Percentiles rank a stretch among this genome's conserved stretches.
Evolutionary conservation across 2,888 invertebrate species (phyloP).

Genomic region (Yponomeuta plumbellus): DNA sequence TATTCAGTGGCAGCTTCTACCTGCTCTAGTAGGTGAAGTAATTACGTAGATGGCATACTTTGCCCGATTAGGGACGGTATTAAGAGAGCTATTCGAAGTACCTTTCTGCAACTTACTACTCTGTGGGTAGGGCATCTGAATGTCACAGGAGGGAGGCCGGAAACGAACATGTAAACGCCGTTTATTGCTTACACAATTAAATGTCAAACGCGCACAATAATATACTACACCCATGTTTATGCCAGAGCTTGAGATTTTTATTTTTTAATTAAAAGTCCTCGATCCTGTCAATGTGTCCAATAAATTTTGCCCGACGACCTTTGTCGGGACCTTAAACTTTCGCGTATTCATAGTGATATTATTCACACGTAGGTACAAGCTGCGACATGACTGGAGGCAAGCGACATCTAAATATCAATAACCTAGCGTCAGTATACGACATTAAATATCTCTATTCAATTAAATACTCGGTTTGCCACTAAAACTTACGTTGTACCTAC

Average conservation of each 20-base stretch:
- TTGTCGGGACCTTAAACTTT: slow-evolving; percentile 33
- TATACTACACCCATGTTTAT: neutral
- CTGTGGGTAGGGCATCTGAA: neutral
- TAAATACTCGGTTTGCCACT: too few species aligned
- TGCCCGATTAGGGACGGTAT: too few species aligned
- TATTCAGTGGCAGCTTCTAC: too few species aligned
- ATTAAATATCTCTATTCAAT: too few species aligned
- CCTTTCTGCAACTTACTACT: too few species aligned
- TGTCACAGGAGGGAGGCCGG: neutral
- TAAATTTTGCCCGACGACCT: slow-evolving; percentile 34
- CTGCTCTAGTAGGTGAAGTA: too few species aligned
- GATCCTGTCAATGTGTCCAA: slow-evolving; percentile 33
- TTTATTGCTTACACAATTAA: slow-evolving; percentile 14
- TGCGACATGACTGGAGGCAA: neutral
- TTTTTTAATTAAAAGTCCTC: slow-evolving; percentile 41
- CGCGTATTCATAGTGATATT: slow-evolving; percentile 1
- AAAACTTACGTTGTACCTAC: too few species aligned
- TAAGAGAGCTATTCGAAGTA: too few species aligned
- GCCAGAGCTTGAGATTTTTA: neutral
- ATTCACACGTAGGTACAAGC: neutral
- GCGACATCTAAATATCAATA: neutral
- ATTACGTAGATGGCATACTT: neutral
- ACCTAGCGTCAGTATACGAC: neutral
- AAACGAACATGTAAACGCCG: neutral
- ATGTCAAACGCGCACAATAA: slow-evolving; percentile 15